A percentile compares a stretch with the other conserved stretches of the same genome.
Evolutionary conservation across 2,113 vertebrate genomes (phyloP).

Genomic region (Antechinus stuartii): DNA sequence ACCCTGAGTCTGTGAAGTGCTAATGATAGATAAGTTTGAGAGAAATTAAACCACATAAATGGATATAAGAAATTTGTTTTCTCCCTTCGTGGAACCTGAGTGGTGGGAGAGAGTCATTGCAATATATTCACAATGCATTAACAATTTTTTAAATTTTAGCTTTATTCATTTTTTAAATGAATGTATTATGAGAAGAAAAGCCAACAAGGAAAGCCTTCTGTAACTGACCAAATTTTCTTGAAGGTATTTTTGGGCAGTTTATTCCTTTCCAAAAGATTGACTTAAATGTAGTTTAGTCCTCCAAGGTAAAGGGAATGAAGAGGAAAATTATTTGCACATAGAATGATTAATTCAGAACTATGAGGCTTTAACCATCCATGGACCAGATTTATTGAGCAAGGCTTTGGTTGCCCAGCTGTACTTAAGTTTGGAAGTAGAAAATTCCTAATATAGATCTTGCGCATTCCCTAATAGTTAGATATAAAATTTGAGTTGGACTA

Average conservation of each 20-base stretch:
- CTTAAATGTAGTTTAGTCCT: not conserved
- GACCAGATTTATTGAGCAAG: no score
- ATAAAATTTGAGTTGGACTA: no score
- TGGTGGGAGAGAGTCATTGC: not conserved
- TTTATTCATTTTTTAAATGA: not conserved
- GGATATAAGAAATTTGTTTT: not conserved
- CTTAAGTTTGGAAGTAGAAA: no score
- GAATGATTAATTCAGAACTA: no score
- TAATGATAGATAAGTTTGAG: not conserved
- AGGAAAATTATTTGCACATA: no score
- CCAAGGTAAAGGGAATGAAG: no score
- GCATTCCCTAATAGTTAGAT: no score
- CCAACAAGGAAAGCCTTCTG: not conserved
- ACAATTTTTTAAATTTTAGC: not conserved
- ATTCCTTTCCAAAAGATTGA: not conserved
- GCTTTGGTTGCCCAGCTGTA: no score
- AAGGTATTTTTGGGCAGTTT: not conserved
- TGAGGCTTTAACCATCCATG: no score
- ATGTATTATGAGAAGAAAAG: not conserved
- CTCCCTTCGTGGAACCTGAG: no score
- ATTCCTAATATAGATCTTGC: no score
- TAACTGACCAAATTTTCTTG: no score
- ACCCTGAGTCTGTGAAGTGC: not conserved
- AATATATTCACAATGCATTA: not conserved
- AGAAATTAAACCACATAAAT: not conserved